A percentile compares a stretch with the other conserved stretches of the same genome.
These are phyloP conservation scores for Noturus placidus DNA, from an alignment of 2,113 vertebrate species.

Conservation along the genomic window DNA sequence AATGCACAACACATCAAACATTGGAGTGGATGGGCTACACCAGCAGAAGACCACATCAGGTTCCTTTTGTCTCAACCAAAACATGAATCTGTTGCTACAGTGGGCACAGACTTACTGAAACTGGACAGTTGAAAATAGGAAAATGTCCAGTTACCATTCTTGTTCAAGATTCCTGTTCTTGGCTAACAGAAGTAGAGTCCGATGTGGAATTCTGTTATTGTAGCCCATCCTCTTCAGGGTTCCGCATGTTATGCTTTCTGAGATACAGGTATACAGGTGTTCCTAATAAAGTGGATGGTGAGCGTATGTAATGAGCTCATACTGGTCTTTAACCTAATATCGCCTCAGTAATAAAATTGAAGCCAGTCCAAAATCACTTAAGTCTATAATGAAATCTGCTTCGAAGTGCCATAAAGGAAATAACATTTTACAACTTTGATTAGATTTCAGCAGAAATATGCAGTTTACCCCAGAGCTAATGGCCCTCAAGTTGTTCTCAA, in stretches of 20 bases:
- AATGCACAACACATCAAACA: neutral
- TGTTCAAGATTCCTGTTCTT: no score
- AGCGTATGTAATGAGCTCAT: conserved; percentile 13
- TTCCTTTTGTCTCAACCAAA: neutral
- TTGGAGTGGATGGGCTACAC: neutral
- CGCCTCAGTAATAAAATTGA: conserved; percentile 40
- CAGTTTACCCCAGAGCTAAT: conserved; percentile 2
- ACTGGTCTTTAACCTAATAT: conserved; percentile 31
- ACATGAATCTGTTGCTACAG: neutral
- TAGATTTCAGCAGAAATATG: conserved; percentile 2
- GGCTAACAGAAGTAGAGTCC: no score
- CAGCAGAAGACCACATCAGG: neutral
- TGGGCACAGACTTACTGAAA: neutral
- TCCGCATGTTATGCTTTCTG: neutral
- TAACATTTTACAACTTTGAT: conserved; percentile 56
- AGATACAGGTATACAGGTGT: neutral
- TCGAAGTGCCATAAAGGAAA: conserved; percentile 57
- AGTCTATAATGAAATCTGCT: conserved; percentile 46
- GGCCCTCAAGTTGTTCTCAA: neutral
- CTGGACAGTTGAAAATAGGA: neutral
- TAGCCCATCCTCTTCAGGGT: neutral
- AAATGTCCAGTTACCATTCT: no score
- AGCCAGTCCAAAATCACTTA: conserved; percentile 46
- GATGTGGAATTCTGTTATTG: neutral
- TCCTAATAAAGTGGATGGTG: neutral